Evolutionary conservation across 2,797 vertebrate species (phyloP).

Genomic region (Thaleichthys pacificus): DNA sequence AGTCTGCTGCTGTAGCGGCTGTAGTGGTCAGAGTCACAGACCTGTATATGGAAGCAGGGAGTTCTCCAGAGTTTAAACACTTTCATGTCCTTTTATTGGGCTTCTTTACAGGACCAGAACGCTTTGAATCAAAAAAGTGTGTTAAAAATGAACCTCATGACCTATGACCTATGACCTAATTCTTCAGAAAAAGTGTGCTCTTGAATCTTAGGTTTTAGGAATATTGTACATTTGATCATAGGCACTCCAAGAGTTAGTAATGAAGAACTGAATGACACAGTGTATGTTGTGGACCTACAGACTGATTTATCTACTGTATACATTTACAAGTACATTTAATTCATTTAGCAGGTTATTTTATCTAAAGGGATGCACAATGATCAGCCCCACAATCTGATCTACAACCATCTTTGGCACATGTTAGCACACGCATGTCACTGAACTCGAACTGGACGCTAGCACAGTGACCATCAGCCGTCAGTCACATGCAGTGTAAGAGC

Average conservation of each 20-base stretch:
- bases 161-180: constrained; percentile 16
- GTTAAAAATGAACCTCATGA: background rate
- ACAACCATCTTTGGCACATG: background rate
- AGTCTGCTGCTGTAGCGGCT: constrained; percentile 36
- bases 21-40: constrained; percentile 44
- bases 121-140: constrained; percentile 1
- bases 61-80: constrained; percentile 40
- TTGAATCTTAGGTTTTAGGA: background rate
- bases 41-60: constrained; percentile 33
- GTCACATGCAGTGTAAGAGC: no score
- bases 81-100: constrained; percentile 44
- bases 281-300: no score
- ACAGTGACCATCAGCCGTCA: no score
- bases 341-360: no score
- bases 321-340: no score
- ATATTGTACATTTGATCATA: background rate
- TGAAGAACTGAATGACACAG: no score
- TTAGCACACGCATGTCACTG: background rate
- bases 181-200: background rate
- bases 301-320: no score
- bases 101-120: constrained; percentile 45
- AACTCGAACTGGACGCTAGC: no score
- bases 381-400: background rate
- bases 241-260: background rate
- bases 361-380: background rate